Conservation (phyloP, 2,797 vertebrate genomes). For the Ataeniobius toweri region DNA sequence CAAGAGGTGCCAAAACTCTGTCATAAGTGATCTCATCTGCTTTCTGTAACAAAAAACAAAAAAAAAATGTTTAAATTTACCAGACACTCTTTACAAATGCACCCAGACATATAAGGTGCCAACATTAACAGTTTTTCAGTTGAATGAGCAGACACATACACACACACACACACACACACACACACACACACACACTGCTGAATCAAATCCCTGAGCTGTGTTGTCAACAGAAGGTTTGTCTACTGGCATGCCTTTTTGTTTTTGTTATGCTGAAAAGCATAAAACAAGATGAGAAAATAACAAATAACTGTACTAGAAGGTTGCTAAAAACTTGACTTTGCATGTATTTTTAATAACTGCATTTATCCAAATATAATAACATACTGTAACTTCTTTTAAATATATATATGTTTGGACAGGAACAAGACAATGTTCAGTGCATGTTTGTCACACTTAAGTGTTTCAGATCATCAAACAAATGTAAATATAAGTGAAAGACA, state of each 20-base stretch:
- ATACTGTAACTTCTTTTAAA: neutral
- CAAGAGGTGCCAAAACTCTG: neutral
- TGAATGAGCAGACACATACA: neutral
- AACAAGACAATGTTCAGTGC: neutral
- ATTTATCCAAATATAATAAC: neutral
- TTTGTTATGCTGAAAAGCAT: too few species aligned
- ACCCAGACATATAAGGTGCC: neutral
- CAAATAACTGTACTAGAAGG: neutral
- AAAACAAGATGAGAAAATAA: neutral
- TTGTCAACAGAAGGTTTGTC: too few species aligned
- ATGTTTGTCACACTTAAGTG: too few species aligned
- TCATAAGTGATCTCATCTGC: neutral
- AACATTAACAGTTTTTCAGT: neutral
- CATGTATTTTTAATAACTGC: neutral
- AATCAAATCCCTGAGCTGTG: too few species aligned
- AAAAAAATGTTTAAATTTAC: neutral
- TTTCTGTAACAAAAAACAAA: neutral
- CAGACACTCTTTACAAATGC: too few species aligned
- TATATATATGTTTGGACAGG: neutral
- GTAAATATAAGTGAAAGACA: too few species aligned
- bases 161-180: neutral
- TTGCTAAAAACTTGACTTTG: neutral
- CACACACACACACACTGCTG: neutral
- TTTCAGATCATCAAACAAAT: too few species aligned
- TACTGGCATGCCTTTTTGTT: too few species aligned